phyloP scores from a whole-genome alignment of 1,140 invertebrate genomes.

The Pinna nobilis region DNA sequence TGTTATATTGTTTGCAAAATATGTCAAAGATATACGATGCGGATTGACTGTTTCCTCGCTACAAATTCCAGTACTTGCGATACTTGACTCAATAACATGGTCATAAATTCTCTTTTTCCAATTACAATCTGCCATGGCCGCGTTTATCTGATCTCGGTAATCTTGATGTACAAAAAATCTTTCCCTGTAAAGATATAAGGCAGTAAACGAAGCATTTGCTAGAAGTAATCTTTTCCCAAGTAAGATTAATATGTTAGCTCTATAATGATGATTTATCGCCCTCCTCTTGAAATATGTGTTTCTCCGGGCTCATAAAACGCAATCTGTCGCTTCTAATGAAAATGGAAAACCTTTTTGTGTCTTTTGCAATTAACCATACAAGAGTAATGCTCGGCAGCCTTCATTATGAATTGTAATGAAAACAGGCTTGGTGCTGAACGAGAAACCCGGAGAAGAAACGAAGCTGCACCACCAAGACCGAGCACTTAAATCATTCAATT shows the following conservation, averaged over 20 bases:
- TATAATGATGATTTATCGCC: slow-evolving; percentile 25
- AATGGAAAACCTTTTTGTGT: slow-evolving; percentile 37
- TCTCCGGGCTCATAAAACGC: slow-evolving; percentile 17
- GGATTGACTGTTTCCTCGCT: no score
- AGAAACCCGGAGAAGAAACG: neutral
- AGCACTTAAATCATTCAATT: neutral
- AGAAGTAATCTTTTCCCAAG: slow-evolving; percentile 11
- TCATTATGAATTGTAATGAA: no score
- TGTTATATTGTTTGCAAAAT: no score
- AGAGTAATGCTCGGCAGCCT: slow-evolving; percentile 10
- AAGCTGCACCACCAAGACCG: neutral
- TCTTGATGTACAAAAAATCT: slow-evolving; percentile 6
- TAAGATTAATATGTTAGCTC: slow-evolving; percentile 6
- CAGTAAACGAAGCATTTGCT: slow-evolving; percentile 22
- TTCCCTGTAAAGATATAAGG: slow-evolving; percentile 3
- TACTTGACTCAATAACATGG: slow-evolving; percentile 17
- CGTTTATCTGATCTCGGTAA: slow-evolving; percentile 17
- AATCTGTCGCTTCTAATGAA: slow-evolving; percentile 36
- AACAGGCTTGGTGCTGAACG: slow-evolving; percentile 4
- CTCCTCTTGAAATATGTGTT: slow-evolving; percentile 8
- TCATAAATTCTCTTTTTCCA: slow-evolving; percentile 25
- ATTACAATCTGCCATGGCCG: slow-evolving; percentile 12
- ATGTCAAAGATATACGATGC: no score
- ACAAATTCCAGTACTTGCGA: no score
- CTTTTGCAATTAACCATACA: slow-evolving; percentile 16